Base-by-base conservation (phyloP, 2,113 vertebrate species). In the Nothocercus julius region DNA sequence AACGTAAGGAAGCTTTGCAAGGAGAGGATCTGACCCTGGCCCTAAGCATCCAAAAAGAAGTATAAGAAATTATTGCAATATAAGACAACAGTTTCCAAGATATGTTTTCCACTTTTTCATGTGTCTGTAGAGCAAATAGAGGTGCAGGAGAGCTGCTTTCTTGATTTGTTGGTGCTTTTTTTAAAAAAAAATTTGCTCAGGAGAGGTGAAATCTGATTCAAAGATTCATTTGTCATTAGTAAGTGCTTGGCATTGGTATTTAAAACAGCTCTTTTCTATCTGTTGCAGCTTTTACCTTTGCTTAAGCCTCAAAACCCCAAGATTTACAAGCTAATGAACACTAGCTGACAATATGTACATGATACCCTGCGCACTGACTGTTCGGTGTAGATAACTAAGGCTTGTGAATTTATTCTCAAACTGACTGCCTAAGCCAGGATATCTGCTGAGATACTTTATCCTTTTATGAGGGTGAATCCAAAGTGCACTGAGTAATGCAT, bases 391-490 rank as follows among this genome's bases (percentile, higher is more conserved):
- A 96, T 93, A 96, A 91, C 87, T 85, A 75, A 89, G 56, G 40
- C 90, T 94, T 91, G 90, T 87, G 96, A 95, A 86, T 96, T 92
- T 88, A 92, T 78, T 95, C 96, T 97, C 78, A 83, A 92, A 64
- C 75, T 96, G 95, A 94, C 95, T 78, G 96, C 80, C 77, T 97
- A 95, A 95, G 94, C 89, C 77, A 92, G 91, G 90, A 94, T 97
- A 97, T 98, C 97, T 98, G 97, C 82, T 97, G 95, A 97, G 97
- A 97, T 97, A 95, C 96, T 98, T 97, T 97, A 96, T 97, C 94
- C 97, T 97, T 98, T 98, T 98, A 97, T 97, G 97, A 98, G 97
- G 98, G 98, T 98, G 98, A 98, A 97, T 98, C 97, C 96, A 97
- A 96, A 97, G 97, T 97, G 95, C 97, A 97, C 82, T 98, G 98